Base-by-base conservation (phyloP, 2,888 invertebrate genomes). In the Suillia variegata region DNA sequence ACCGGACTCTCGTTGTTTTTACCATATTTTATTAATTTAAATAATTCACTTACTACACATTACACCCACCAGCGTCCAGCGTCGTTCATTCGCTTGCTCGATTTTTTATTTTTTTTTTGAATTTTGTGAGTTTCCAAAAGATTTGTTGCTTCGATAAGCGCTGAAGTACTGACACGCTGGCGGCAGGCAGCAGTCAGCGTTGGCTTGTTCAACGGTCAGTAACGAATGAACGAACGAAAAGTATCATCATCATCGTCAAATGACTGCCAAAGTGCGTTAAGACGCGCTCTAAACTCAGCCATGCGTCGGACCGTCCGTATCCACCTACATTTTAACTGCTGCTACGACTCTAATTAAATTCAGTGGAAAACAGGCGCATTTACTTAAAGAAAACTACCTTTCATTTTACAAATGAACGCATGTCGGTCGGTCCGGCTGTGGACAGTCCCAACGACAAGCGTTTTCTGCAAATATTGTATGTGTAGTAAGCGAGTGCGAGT, bases 1-100 rank as follows among this genome's bases (percentile, higher is more conserved):
- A 73, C 67, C 65, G 67, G 68, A 69, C 69, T 73, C 70, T 67
- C 62, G 67, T 70, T 70, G 73, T 71, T 73, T 76, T 75, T 76
- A 76, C 71, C 76, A 76, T 76, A 76, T 76, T 76, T 76, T 77
- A 75, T 76, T 76, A 74, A 75, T 75, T 74, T 74, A 73, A 75
- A 77, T 75, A 71, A 73, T 69, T 72, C 73, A 73, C 61, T 53
- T 56, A 51, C 62, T 61, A 58, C 54, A 62, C 56, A 26, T 26
- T 49, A 21, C 34, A 34, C 34, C n/a, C 38, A 20, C 21, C 8
- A 17, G 2, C 17, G 18, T 10, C 18, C 51, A 20, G 33, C 33
- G 34, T 12, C 6, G 31, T 26, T 12, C 10, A 38, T n/a, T 4
- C 13, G 13, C n/a, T 13, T n/a, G 45, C 18, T 6, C 4, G 20